phyloP scores from a whole-genome alignment of 2,797 vertebrate genomes.

The Bovichtus variegatus region DNA sequence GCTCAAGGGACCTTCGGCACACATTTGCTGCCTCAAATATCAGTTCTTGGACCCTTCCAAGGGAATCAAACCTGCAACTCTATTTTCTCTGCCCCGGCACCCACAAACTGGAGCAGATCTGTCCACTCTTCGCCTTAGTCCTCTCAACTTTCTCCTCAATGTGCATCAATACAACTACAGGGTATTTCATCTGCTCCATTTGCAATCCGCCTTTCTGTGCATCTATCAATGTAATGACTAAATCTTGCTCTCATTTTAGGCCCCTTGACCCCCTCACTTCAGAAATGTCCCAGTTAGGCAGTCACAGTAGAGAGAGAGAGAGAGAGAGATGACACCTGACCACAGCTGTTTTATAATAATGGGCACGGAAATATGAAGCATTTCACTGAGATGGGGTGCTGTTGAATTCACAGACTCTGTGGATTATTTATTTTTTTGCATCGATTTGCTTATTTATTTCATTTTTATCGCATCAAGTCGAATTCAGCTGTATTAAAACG shows the following conservation, averaged over 20 bases:
- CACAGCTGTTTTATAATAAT: constrained; percentile 48
- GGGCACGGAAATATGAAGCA: constrained; percentile 27
- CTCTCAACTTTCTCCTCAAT: constrained; percentile 34
- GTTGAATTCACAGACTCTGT: constrained; percentile 21
- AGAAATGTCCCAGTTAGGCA: constrained; percentile 54
- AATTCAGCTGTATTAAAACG: not conserved
- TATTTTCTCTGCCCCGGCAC: not conserved
- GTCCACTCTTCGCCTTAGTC: not conserved
- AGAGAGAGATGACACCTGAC: constrained; percentile 41
- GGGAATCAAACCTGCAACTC: constrained; percentile 13
- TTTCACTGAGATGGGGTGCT: constrained; percentile 38
- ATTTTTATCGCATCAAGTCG: constrained; percentile 2
- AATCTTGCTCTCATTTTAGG: constrained; percentile 33
- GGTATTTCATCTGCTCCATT: not conserved
- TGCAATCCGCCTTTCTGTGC: constrained; percentile 16
- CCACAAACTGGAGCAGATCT: not conserved
- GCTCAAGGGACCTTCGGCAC: constrained; percentile 28
- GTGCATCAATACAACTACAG: constrained; percentile 27
- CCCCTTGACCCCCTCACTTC: constrained; percentile 43
- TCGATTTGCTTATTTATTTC: constrained; percentile 36
- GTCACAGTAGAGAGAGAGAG: constrained; percentile 17
- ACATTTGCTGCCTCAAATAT: not conserved
- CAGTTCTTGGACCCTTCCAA: not conserved
- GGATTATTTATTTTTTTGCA: not conserved
- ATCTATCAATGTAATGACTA: not conserved